Base-by-base conservation (phyloP, 2,888 invertebrate species). In the Cosmia trapezina region DNA sequence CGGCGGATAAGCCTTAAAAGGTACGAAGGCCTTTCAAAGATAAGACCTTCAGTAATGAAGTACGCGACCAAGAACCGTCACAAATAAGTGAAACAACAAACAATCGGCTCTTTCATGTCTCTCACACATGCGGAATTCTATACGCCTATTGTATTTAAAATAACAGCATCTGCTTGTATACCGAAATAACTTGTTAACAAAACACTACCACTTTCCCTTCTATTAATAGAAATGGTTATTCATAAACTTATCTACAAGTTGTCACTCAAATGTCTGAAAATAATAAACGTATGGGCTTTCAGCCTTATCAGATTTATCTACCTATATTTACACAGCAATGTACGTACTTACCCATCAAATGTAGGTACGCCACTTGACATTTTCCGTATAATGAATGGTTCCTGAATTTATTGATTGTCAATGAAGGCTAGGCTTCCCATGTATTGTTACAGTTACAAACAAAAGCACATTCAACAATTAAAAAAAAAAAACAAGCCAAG, bases 201-300 rank as follows among this genome's bases (percentile, higher is more conserved):
- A 70, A 66, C 59, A 49, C 14, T 37, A 6, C 22, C 41, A 65
- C 65, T 61, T 70, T 54, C 59, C 59, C 9, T 33, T 69, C 57
- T 70, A 76, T 76, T 70, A 76, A 82, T 73, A 82, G 73, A 56
- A 67, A 57, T 33, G 41, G 43, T 76, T 28, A 80, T 78, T 74
- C 68, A 83, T 67, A 75, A 83, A 54, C 51, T 67, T 86, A 87
- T 87, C 86, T 78, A 22, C 9, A 65, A 53, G 73, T 72, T 87
- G 86, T 84, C 86, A 83, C 78, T 83, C 86, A 87, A 78, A 76
- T 70, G 76, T 73, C 80, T 73, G 67, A 83, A 86, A 87, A 87
- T 83, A 84, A 85, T 85, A 80, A 83, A 64, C 72, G 60, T 49
- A 65, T 43, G 49, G 64, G 81, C 84, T 86, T 86, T 84, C 79